These are phyloP conservation scores for Ophion ventricosus DNA, from an alignment of 2,888 invertebrate genomes.

Conservation along the genomic window DNA sequence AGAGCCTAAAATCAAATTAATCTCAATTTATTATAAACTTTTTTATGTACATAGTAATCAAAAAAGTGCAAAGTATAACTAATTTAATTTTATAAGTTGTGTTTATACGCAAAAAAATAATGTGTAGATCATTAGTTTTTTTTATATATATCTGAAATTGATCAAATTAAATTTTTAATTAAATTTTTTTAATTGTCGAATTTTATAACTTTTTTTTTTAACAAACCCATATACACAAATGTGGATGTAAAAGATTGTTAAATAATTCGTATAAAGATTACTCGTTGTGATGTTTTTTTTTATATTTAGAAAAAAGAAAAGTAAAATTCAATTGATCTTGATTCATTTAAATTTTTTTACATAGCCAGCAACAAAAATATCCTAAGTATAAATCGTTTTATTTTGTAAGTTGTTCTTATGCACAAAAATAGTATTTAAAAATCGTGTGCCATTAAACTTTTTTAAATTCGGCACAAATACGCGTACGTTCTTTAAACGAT, in stretches of 20 bases:
- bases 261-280: not conserved
- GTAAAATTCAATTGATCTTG: not conserved
- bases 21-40: not conserved
- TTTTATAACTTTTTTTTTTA: not conserved
- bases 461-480: not conserved
- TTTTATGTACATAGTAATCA: not conserved
- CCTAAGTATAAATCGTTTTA: not conserved
- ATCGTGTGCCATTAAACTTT: not conserved
- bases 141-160: too few species aligned
- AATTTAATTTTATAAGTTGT: not conserved
- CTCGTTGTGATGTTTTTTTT: not conserved
- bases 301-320: not conserved
- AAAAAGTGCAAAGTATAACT: not conserved
- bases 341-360: too few species aligned
- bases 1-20: not conserved
- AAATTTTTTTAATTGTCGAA: too few species aligned
- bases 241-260: too few species aligned
- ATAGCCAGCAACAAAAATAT: too few species aligned
- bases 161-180: too few species aligned
- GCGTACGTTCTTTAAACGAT: too few species aligned
- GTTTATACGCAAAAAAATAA: too few species aligned
- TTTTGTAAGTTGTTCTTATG: not conserved
- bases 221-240: too few species aligned
- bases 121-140: too few species aligned
- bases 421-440: not conserved